A percentile compares a stretch with the other conserved stretches of the same genome.
phyloP scores from a whole-genome alignment of 2,888 invertebrate species.

The Dinocampus coccinellae region DNA sequence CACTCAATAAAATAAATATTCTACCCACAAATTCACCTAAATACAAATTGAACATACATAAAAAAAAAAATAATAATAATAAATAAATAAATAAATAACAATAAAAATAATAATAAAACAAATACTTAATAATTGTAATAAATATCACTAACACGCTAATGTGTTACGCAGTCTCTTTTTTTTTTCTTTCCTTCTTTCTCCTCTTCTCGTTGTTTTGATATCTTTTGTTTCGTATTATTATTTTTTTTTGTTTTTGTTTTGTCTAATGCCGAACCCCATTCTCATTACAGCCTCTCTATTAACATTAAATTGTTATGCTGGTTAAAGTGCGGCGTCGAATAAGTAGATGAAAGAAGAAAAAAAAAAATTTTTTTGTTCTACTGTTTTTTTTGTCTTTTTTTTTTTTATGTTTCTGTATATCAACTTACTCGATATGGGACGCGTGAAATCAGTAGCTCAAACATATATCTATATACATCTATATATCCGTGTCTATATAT shows the following conservation, averaged over 20 bases:
- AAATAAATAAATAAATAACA: neutral
- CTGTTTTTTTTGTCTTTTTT: too few relatives aligned
- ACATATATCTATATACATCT: constrained; percentile 29
- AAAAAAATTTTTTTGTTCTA: too few relatives aligned
- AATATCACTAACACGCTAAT: constrained; percentile 15
- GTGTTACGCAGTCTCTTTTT: constrained; percentile 16
- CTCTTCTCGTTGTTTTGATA: too few relatives aligned
- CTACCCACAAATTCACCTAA: too few relatives aligned
- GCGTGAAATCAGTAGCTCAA: constrained; percentile 27
- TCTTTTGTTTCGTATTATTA: too few relatives aligned
- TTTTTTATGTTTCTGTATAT: constrained; percentile 16
- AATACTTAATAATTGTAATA: constrained; percentile 4
- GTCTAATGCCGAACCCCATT: too few relatives aligned
- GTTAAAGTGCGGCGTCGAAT: constrained; percentile 36
- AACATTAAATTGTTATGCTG: constrained; percentile 62
- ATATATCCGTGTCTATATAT: constrained; percentile 3
- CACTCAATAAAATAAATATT: too few relatives aligned
- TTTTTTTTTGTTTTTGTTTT: too few relatives aligned
- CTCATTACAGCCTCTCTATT: constrained; percentile 55
- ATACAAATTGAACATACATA: too few relatives aligned
- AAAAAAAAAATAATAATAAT: too few relatives aligned
- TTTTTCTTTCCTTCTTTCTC: constrained; percentile 4
- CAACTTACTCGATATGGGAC: constrained; percentile 1
- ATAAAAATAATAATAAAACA: constrained; percentile 6
- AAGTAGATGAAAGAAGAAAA: too few relatives aligned